phyloP scores from a whole-genome alignment of 2,888 invertebrate genomes.

The Ernsta delagoae region DNA sequence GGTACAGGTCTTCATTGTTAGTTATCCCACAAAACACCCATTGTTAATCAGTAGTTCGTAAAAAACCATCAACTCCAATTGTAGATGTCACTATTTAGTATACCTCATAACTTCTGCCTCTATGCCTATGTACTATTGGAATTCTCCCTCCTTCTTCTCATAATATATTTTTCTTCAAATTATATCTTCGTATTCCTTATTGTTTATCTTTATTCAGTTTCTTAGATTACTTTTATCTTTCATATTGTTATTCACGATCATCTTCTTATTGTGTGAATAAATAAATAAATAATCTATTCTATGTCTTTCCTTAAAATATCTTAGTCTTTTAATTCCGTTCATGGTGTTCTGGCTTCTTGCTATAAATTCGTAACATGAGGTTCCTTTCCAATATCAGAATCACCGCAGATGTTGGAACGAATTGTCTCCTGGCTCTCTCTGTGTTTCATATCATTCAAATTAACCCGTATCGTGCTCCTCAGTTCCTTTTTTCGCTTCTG shows the following conservation, averaged over 20 bases:
- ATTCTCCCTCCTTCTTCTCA: no score
- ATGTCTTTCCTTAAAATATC: background rate
- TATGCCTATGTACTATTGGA: background rate
- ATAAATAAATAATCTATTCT: slow-evolving; percentile 2
- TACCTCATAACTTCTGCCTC: slow-evolving; percentile 1
- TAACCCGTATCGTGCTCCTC: slow-evolving; percentile 35
- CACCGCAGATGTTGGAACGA: slow-evolving; percentile 14
- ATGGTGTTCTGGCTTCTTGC: background rate
- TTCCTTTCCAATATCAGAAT: slow-evolving; percentile 25
- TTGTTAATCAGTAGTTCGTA: no score
- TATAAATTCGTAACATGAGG: slow-evolving; percentile 11
- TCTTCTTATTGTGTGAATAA: background rate
- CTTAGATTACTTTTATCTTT: background rate
- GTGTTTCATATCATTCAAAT: slow-evolving; percentile 25
- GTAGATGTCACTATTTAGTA: background rate
- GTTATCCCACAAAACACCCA: no score
- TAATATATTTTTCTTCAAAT: no score
- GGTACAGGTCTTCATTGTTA: no score
- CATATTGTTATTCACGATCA: background rate
- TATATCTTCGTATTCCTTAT: no score
- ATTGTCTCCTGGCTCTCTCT: slow-evolving; percentile 36
- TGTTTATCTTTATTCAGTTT: background rate
- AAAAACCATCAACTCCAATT: background rate
- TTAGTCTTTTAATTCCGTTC: background rate
- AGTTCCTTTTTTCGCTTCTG: slow-evolving; percentile 37